phyloP scores from a whole-genome alignment of 1,140 invertebrate genomes.

The Vanessa tameamea region DNA sequence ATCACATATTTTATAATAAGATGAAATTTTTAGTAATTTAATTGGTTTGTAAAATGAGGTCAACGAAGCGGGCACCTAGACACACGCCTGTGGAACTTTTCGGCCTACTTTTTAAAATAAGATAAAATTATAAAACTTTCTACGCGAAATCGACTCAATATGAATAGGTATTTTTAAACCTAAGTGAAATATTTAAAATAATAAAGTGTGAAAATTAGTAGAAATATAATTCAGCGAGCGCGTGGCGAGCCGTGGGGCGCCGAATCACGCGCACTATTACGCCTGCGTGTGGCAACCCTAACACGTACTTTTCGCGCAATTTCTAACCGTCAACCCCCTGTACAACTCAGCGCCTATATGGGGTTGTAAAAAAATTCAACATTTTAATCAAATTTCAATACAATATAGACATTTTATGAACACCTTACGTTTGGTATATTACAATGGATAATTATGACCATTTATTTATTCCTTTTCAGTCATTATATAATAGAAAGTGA shows the following conservation, averaged over 20 bases:
- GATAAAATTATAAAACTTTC: neutral
- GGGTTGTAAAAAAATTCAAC: slow-evolving; percentile 68
- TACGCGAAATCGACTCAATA: neutral
- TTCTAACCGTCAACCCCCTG: slow-evolving; percentile 59
- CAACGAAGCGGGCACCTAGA: neutral
- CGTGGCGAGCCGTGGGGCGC: slow-evolving; percentile 18
- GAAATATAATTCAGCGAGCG: slow-evolving; percentile 9
- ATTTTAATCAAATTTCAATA: slow-evolving; percentile 55
- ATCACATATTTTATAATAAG: neutral
- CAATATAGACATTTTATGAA: slow-evolving; percentile 53
- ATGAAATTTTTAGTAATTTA: neutral
- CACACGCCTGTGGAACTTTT: neutral
- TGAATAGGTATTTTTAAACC: neutral
- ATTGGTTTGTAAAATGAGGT: neutral
- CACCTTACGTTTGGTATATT: slow-evolving; percentile 33
- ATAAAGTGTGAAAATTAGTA: slow-evolving; percentile 14
- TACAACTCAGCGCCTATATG: slow-evolving; percentile 73
- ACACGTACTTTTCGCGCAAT: slow-evolving; percentile 57
- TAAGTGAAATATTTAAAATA: slow-evolving; percentile 1
- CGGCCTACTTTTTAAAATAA: slow-evolving; percentile 4
- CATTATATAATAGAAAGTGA: neutral
- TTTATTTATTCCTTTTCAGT: slow-evolving; percentile 3
- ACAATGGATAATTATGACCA: neutral
- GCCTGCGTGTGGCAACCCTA: slow-evolving; percentile 72
- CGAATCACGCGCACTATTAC: slow-evolving; percentile 48